Base-by-base conservation (phyloP, 2,888 invertebrate species). In the Oegoconia quadripuncta region DNA sequence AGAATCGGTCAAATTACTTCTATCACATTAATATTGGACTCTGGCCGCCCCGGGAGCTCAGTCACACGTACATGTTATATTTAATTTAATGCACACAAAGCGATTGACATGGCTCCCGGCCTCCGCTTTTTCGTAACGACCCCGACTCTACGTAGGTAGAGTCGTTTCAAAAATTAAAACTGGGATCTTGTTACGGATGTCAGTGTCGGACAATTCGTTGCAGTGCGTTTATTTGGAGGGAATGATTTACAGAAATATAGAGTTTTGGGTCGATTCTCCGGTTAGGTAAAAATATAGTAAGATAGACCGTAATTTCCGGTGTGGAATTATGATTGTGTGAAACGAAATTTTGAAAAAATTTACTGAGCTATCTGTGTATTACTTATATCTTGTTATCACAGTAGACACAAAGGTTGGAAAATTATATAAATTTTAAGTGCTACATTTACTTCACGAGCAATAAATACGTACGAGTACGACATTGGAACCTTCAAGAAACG, bases 1-100 rank as follows among this genome's bases (percentile, higher is more conserved):
- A 74, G 63, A 68, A 72, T 70, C 60, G 51, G 55, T 59, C 66
- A 75, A 79, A 81, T 82, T 79, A 68, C 74, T 75, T 78, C 63
- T 68, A 79, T 78, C 74, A 65, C 73, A 74, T 64, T 71, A 68
- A 70, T 77, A 79, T 70, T 56, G 65, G 60, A 67, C 62, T 59
- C 67, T 64, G 52, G 50, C 55, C 58, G 62, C 66, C 29, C 20
- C 28, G 35, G 34, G 52, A 50, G 67, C 64, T 65, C 68, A 71
- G 70, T 68, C 72, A 73, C 75, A 74, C 70, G 64, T 67, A 72
- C 64, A 59, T 63, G 49, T 66, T 69, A 74, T 80, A 79, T 81
- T 83, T 84, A 81, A 83, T 83, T 82, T 79, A 74, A 79, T 74
- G 64, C 69, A 74, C 70, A 84, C 82, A 84, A 84, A 69, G 73